Evolutionary conservation across 2,113 vertebrate genomes (phyloP).

Genomic region (Arizona elegans): DNA sequence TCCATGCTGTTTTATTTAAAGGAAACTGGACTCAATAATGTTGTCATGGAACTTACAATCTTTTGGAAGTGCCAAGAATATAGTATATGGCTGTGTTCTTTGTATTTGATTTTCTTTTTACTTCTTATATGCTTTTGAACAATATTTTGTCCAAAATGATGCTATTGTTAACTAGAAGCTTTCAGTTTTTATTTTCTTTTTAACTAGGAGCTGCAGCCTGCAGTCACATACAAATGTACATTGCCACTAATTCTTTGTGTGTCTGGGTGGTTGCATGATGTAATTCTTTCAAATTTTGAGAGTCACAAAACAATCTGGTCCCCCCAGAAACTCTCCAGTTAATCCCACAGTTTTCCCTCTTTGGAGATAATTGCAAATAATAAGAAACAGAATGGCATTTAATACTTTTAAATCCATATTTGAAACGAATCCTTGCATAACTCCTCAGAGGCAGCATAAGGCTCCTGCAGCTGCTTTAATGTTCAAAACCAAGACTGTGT

Average conservation of each 20-base stretch:
- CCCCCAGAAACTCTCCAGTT: neutral
- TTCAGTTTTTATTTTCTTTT: neutral
- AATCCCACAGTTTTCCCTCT: neutral
- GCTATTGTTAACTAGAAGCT: neutral
- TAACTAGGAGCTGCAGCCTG: neutral
- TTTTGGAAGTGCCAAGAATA: neutral
- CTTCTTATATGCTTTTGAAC: neutral
- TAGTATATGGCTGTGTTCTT: neutral
- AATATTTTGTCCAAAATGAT: neutral
- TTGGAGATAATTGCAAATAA: neutral
- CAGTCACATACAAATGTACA: neutral
- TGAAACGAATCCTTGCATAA: conserved; percentile 5
- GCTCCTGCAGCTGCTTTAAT: conserved; percentile 32
- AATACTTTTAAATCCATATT: neutral
- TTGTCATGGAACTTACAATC: neutral
- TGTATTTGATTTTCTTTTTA: neutral
- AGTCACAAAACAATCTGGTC: neutral
- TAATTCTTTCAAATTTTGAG: neutral
- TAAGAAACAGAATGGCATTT: neutral
- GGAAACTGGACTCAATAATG: neutral
- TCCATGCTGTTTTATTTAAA: neutral
- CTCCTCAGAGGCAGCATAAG: conserved; percentile 20
- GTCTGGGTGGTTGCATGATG: neutral
- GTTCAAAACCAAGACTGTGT: conserved; percentile 24
- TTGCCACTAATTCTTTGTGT: neutral